Evolutionary conservation across 2,113 vertebrate species (phyloP), one percentile per base, ranked within the genome.

Genomic region (Ploceus nigricollis): DNA sequence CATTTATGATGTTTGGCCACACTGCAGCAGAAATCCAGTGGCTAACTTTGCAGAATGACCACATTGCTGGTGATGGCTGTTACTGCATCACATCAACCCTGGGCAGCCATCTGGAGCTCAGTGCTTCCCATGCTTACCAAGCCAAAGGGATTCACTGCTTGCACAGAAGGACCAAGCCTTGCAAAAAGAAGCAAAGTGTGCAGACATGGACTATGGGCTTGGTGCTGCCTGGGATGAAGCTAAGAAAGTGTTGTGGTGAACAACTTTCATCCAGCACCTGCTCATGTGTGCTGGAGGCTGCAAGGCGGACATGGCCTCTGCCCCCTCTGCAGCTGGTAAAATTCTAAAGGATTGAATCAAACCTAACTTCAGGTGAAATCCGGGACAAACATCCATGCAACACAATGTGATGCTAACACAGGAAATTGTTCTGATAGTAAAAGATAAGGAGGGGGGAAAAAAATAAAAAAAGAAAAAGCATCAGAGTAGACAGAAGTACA

Each of bases 281-380:
- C 35, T 70, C 12, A 4, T 7, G 6, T 48, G 44, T 50, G 44
- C 53, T n/a, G 53, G 24, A n/a, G 53, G 65, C 54, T 1, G 13
- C 0, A 0, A 24, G 57, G 10, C 0, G 5, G 45, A 21, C 0
- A 2, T 24, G 39, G 56, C 37, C 23, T 47, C 71, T 71, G 63
- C 16, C n/a, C 39, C 28, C 15, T 54, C 51, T 48, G 48, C n/a
- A 40, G 35, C 40, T 50, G 50, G 44, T 78, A 30, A 42, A 47
- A n/a, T 75, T 45, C 18, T 11, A 50, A 42, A 78, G 45, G 44
- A 10, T 31, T 84, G 17, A 56, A 30, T 7, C 6, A 3, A 28
- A 35, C 24, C 8, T 58, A 2, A 42, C 48, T 68, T 48, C 45
- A 4, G 16, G 2, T 13, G 8, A 61, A 79, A 45, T 10, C 17